Conservation (phyloP, 2,113 vertebrate genomes). For the Sorex araneus region DNA sequence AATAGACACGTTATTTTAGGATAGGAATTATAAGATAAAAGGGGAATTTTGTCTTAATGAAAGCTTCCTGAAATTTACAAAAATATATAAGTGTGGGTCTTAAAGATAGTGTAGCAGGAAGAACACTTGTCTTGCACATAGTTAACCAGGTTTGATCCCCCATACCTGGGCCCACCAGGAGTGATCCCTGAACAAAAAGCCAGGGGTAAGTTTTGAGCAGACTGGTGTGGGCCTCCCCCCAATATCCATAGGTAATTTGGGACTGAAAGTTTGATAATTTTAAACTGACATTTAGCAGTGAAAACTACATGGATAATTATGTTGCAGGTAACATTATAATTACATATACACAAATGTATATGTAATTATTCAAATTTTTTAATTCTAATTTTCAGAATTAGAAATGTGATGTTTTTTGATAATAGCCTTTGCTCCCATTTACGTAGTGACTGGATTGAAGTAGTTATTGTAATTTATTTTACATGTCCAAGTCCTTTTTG, state of each 20-base stretch:
- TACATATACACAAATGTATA: background rate
- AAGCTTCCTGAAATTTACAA: slow-evolving; percentile 5
- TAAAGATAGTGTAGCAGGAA: too few relatives aligned
- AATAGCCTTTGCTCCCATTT: slow-evolving; percentile 47
- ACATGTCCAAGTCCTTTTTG: background rate
- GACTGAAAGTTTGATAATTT: slow-evolving; percentile 33
- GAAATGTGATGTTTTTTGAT: background rate
- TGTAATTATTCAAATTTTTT: background rate
- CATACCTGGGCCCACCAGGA: too few relatives aligned
- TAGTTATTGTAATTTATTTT: slow-evolving; percentile 40
- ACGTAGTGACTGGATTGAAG: background rate
- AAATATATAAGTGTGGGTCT: background rate
- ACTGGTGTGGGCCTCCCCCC: too few relatives aligned
- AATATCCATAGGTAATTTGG: too few relatives aligned
- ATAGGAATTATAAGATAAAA: slow-evolving; percentile 50
- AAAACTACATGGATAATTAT: too few relatives aligned
- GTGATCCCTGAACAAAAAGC: too few relatives aligned
- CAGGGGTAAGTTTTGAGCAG: too few relatives aligned
- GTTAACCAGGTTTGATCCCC: too few relatives aligned
- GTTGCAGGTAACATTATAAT: too few relatives aligned
- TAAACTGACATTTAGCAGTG: slow-evolving; percentile 7
- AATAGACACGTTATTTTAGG: slow-evolving; percentile 42
- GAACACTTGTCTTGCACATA: too few relatives aligned
- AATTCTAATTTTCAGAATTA: background rate
- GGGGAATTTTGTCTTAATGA: slow-evolving; percentile 16